Evolutionary conservation across 2,888 invertebrate genomes (phyloP), one percentile per base, ranked within the genome.

Genomic region (Erynnis tages): DNA sequence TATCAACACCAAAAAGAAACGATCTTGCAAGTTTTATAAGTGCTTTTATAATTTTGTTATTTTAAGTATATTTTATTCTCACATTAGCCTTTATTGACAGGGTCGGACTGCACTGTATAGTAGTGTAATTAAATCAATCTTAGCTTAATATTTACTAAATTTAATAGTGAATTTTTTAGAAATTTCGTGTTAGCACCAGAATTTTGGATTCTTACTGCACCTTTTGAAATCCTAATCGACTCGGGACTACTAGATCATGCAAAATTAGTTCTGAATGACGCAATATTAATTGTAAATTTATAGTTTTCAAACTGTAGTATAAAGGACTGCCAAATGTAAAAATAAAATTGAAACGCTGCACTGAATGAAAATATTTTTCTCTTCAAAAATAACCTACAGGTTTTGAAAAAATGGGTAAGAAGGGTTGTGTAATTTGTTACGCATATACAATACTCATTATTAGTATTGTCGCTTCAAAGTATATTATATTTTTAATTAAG

Each of bases 341-440:
- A 54, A 46, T 55, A 54, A 57, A 52, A 58, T 58, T 60, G 61
- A 54, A 61, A 59, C 61, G 60, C 63, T 58, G 66, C 62, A 60
- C 50, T 61, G 50, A 56, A 54, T 38, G 58, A 73, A 77, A 77
- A 76, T 77, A 21, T 76, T 79, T 72, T 72, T 77, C 73, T 63
- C 52, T 67, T 65, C 67, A 60, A 50, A 57, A 61, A 55, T 65
- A 63, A 66, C 66, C 71, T 79, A 81, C 80, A 82, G 73, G 79
- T 81, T 74, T 61, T 67, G 69, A 63, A 71, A 71, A 75, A 73
- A 77, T 82, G 83, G 82, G 81, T 86, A 85, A 78, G 69, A 80
- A 80, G 79, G 83, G 89, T 89, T 90, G 87, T 89, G 87, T 81
- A 75, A 79, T 78, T 82, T 79, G 80, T 78, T 84, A 85, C 76